These are phyloP conservation scores for Zaprionus camerounensis DNA, from an alignment of 1,140 invertebrate genomes.

Conservation along the genomic window DNA sequence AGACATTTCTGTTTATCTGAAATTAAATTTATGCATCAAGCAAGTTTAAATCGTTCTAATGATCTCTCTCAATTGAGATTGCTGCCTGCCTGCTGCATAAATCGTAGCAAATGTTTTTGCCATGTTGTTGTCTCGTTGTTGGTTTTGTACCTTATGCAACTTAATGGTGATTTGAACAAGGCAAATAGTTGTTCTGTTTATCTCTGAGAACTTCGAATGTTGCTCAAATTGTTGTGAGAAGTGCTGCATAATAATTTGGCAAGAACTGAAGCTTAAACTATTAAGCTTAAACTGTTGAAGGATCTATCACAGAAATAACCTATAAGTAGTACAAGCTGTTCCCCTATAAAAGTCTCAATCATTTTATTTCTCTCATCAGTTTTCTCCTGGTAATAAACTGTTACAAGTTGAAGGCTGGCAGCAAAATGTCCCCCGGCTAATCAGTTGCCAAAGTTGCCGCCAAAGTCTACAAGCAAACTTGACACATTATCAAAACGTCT, in stretches of 20 bases:
- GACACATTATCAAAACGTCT: constrained; percentile 61
- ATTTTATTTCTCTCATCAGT: neutral
- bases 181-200: constrained; percentile 10
- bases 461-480: constrained; percentile 51
- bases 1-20: constrained; percentile 44
- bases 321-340: neutral
- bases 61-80: neutral
- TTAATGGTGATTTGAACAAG: neutral
- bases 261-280: neutral
- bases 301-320: neutral
- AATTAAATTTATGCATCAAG: constrained; percentile 50
- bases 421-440: constrained; percentile 44
- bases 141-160: constrained; percentile 25
- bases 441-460: constrained; percentile 45
- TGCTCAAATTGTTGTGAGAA: neutral
- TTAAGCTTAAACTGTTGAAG: neutral
- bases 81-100: neutral
- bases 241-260: neutral
- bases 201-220: neutral
- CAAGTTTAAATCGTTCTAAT: constrained; percentile 27
- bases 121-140: constrained; percentile 18
- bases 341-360: neutral
- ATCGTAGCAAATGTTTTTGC: constrained; percentile 1
- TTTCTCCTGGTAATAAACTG: neutral
- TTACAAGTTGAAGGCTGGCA: constrained; percentile 15